Evolutionary conservation across 2,888 invertebrate genomes (phyloP).

Genomic region (Sympetrum striolatum): DNA sequence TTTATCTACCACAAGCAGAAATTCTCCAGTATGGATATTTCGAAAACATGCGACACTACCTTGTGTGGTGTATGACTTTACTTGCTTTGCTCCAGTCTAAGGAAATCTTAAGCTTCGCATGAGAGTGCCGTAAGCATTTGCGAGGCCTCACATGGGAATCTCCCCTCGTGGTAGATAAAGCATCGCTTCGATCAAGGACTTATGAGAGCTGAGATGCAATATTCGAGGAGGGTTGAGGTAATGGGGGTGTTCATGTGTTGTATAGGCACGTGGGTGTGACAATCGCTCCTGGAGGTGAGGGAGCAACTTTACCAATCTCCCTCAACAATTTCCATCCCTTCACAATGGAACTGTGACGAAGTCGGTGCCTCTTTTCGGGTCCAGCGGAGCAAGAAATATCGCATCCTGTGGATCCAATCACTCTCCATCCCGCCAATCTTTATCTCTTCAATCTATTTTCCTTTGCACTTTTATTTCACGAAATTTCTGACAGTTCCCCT

Average conservation of each 20-base stretch:
- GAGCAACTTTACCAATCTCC: constrained; percentile 10
- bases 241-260: not conserved
- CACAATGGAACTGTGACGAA: constrained; percentile 30
- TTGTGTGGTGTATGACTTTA: too few relatives aligned
- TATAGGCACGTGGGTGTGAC: too few relatives aligned
- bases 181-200: too few relatives aligned
- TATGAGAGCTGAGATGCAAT: not conserved
- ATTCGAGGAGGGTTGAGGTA: not conserved
- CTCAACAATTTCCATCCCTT: constrained; percentile 26
- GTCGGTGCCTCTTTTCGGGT: constrained; percentile 24
- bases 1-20: too few relatives aligned
- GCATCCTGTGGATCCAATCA: not conserved
- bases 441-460: not conserved
- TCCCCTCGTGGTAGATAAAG: too few relatives aligned
- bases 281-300: not conserved
- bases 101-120: too few relatives aligned
- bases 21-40: too few relatives aligned
- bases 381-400: constrained; percentile 42
- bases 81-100: too few relatives aligned
- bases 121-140: too few relatives aligned
- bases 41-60: too few relatives aligned
- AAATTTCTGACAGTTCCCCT: not conserved
- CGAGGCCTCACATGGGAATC: too few relatives aligned
- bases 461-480: not conserved
- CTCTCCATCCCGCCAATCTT: not conserved